phyloP scores from a whole-genome alignment of 2,888 invertebrate species.

The Ectobius pallidus region DNA sequence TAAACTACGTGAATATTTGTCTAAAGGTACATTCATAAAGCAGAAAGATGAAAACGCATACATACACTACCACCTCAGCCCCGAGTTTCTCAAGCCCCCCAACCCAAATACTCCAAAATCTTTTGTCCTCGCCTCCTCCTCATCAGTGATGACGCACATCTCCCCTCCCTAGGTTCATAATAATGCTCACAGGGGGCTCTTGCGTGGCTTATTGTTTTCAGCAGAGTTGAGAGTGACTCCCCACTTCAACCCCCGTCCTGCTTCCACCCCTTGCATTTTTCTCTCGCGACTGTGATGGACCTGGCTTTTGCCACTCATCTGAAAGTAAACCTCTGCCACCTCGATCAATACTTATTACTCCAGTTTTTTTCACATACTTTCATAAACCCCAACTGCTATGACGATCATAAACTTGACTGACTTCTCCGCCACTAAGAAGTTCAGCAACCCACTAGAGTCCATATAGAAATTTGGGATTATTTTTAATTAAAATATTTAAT shows the following conservation, averaged over 20 bases:
- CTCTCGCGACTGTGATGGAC: constrained; percentile 28
- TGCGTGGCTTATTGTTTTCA: constrained; percentile 32
- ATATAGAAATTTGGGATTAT: too few species aligned
- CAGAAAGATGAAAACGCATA: too few species aligned
- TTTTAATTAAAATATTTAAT: too few species aligned
- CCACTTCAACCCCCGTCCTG: not conserved
- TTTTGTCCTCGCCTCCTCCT: constrained; percentile 33
- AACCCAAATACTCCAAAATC: constrained; percentile 31
- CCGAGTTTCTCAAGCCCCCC: not conserved
- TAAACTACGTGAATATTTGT: too few species aligned
- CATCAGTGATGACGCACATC: constrained; percentile 33
- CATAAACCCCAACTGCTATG: constrained; percentile 20
- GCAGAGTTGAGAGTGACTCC: constrained; percentile 24
- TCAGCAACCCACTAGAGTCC: too few species aligned
- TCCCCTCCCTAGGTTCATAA: constrained; percentile 30
- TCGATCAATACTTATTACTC: constrained; percentile 31
- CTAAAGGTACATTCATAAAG: too few species aligned
- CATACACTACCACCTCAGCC: too few species aligned
- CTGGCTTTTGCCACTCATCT: constrained; percentile 33
- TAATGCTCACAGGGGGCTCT: constrained; percentile 33
- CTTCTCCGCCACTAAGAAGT: not conserved
- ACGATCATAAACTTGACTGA: constrained; percentile 10
- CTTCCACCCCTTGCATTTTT: constrained; percentile 24
- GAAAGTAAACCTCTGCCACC: constrained; percentile 19
- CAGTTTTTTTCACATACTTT: constrained; percentile 20